Evolutionary conservation across 2,797 vertebrate species (phyloP).

Genomic region (Gallirallus australis): DNA sequence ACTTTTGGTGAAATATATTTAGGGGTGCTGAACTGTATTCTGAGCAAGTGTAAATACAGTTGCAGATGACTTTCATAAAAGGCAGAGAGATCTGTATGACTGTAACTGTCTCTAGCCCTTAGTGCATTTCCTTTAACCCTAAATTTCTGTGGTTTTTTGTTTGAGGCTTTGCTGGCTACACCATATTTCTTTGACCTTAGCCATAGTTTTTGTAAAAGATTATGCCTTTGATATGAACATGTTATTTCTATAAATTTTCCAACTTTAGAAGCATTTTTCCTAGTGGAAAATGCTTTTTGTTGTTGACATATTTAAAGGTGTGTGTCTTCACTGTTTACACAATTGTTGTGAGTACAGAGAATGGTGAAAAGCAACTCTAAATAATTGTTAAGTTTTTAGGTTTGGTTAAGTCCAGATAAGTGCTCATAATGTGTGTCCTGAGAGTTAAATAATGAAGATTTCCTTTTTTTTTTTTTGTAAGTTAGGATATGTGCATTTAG

Average conservation of each 20-base stretch:
- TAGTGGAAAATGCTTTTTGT: neutral
- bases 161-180: neutral
- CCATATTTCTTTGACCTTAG: neutral
- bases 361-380: neutral
- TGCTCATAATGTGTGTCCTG: neutral
- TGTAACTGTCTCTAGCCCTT: neutral
- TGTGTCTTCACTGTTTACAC: neutral
- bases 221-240: neutral
- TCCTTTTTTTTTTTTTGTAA: neutral
- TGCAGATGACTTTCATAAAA: neutral
- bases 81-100: neutral
- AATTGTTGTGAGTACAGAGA: neutral
- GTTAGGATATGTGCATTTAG: neutral
- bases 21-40: neutral
- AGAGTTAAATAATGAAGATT: neutral
- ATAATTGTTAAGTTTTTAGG: neutral
- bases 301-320: neutral
- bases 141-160: neutral
- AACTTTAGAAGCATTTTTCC: neutral
- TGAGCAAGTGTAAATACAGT: neutral
- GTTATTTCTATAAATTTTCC: neutral
- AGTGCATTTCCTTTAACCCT: neutral
- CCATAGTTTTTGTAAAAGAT: neutral
- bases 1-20: neutral
- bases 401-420: neutral